phyloP scores from a whole-genome alignment of 2,113 vertebrate species.

The Bufo gargarizans region DNA sequence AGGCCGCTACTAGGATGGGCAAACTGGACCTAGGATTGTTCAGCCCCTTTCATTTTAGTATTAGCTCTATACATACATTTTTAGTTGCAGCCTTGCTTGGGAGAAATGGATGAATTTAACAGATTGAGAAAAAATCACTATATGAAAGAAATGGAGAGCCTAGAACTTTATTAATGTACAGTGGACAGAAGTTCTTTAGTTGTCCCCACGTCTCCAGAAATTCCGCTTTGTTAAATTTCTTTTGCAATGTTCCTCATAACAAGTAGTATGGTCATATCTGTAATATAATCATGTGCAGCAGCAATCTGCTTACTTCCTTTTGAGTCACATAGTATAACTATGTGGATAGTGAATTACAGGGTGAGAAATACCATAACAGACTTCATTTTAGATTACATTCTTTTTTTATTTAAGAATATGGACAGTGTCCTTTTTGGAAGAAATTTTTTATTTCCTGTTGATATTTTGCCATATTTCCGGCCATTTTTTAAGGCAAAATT shows the following conservation, averaged over 20 bases:
- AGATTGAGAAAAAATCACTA: too few species aligned
- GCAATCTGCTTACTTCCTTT: neutral
- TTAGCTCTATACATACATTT: too few species aligned
- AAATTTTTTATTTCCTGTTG: neutral
- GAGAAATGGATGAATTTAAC: too few species aligned
- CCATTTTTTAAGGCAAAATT: neutral
- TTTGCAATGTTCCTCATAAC: neutral
- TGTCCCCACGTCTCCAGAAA: neutral
- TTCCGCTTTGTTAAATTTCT: neutral
- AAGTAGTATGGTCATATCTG: neutral
- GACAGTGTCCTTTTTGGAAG: neutral
- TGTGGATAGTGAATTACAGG: slow-evolving; percentile 11
- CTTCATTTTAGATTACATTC: neutral
- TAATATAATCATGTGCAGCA: neutral
- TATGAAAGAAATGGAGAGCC: too few species aligned
- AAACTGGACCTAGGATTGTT: too few species aligned
- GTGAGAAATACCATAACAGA: neutral
- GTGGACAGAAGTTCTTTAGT: neutral
- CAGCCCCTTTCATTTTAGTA: too few species aligned
- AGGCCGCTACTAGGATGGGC: too few species aligned
- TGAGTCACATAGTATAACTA: neutral
- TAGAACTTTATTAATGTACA: too few species aligned
- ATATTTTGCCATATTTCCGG: neutral
- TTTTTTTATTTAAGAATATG: neutral
- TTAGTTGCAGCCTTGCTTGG: too few species aligned